Conservation (phyloP, 2,113 vertebrate genomes). For the Otocyon megalotis region DNA sequence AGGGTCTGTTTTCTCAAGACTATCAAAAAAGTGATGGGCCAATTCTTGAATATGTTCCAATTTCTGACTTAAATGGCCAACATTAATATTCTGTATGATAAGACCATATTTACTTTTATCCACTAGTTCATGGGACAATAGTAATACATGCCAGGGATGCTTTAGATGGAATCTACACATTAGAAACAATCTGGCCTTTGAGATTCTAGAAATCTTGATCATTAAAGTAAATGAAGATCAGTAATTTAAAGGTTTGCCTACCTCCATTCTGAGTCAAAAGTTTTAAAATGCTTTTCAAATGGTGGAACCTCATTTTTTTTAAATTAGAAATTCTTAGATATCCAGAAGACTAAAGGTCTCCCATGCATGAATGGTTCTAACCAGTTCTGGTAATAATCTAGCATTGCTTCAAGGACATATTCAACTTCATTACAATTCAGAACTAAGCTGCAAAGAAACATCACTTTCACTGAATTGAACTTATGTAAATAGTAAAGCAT, state of each 20-base stretch:
- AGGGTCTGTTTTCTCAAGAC: background rate
- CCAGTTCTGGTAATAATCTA: background rate
- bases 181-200: background rate
- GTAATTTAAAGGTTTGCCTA: background rate
- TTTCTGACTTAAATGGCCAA: background rate
- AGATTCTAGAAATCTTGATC: background rate
- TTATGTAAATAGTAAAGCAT: slow-evolving; percentile 39
- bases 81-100: background rate
- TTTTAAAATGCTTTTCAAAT: background rate
- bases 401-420: background rate
- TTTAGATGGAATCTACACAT: background rate
- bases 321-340: background rate
- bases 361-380: background rate
- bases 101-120: background rate
- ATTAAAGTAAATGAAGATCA: background rate
- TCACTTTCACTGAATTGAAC: background rate
- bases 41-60: background rate
- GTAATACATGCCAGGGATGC: background rate
- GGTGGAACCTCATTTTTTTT: background rate
- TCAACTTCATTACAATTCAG: background rate
- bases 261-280: background rate
- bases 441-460: background rate
- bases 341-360: background rate
- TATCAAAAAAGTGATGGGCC: background rate
- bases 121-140: background rate